Evolutionary conservation across 2,888 invertebrate genomes (phyloP), one percentile per base, ranked within the genome.

Genomic region (Euzophera pinguis): DNA sequence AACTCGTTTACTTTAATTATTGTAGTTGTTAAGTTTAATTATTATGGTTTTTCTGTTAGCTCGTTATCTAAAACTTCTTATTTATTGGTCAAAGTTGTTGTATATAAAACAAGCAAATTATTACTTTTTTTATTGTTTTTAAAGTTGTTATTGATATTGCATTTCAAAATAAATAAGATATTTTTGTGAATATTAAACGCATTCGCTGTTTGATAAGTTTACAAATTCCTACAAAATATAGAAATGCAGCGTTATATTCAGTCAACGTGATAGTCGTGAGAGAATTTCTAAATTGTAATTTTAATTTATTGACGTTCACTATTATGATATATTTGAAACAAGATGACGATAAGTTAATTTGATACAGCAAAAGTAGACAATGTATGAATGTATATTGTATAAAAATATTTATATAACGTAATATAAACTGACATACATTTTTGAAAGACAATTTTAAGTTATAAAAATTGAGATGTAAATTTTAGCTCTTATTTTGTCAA

Each of bases 221-320:
- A 77, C 78, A 73, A 78, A 71, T 67, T 70, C 62, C 63, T 61
- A 73, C 75, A 73, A 71, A 74, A 69, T 65, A 56, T 75, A 77
- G 66, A 62, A 63, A 69, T 67, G 72, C 71, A 64, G 66, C 69
- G 60, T 69, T 66, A 63, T 62, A 61, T 66, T 66, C 71, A 62
- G 73, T 73, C 56, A 54, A 43, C 62, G 73, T 73, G 57, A 53
- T 47, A 55, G 57, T 55, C 47, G 53, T 54, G 53, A 60, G 58
- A 58, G 53, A 60, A 57, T 60, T 58, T 58, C 59, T 57, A 58
- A 59, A 50, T 38, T 50, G 51, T 51, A 50, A 45, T 47, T 53
- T 51, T 53, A 52, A 50, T 52, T 52, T 54, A 45, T 54, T 55
- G 45, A 64, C 67, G 53, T 57, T 65, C 58, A 59, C 50, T 59